Percentiles rank a stretch among this genome's conserved stretches.
Evolutionary conservation across 1,140 invertebrate species (phyloP).

Genomic region (Camponotus floridanus): DNA sequence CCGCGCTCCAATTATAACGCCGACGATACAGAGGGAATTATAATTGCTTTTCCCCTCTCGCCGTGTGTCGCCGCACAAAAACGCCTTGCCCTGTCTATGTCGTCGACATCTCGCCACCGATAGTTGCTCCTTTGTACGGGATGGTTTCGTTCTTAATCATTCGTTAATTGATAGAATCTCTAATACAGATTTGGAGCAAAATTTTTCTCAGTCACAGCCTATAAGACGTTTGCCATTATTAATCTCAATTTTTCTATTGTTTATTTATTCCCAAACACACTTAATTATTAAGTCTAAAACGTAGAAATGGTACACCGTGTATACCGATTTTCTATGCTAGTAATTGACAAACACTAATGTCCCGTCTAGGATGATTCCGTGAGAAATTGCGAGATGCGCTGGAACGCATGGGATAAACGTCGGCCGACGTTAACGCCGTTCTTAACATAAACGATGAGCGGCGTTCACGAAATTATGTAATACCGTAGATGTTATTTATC

Average conservation of each 20-base stretch:
- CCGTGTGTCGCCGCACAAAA: slow-evolving; percentile 53
- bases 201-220: slow-evolving; percentile 1
- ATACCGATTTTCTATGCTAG: not conserved
- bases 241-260: not conserved
- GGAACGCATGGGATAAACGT: not conserved
- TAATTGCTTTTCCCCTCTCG: slow-evolving; percentile 80
- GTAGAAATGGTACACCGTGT: not conserved
- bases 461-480: slow-evolving; percentile 25
- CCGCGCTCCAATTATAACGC: slow-evolving; percentile 84
- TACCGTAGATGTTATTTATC: slow-evolving; percentile 22
- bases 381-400: slow-evolving; percentile 46
- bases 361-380: slow-evolving; percentile 32
- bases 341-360: slow-evolving; percentile 76
- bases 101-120: slow-evolving; percentile 44
- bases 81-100: slow-evolving; percentile 39
- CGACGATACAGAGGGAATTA: slow-evolving; percentile 81
- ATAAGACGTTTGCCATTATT: not conserved
- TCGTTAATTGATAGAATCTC: not conserved
- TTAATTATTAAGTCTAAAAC: not conserved
- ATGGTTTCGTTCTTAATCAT: not conserved
- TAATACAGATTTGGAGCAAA: not conserved
- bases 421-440: not conserved
- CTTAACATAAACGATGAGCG: slow-evolving; percentile 43
- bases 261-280: not conserved
- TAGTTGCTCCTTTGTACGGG: slow-evolving; percentile 5